Evolutionary conservation across 2,888 invertebrate species (phyloP), one percentile per base, ranked within the genome.

Genomic region (Nephrocerus scutellatus): DNA sequence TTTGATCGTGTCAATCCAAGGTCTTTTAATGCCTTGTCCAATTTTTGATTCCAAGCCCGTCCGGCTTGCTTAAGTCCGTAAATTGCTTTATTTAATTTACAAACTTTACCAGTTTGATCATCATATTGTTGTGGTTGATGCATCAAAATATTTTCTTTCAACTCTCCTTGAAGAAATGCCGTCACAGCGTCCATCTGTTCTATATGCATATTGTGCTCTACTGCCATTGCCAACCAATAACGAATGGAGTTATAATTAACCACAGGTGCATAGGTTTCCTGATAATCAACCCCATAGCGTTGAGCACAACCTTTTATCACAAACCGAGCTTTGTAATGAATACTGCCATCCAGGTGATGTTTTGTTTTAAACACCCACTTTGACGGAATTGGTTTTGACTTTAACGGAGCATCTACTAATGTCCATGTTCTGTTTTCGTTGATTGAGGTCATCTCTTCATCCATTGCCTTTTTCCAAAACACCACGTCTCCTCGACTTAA

Each of bases 281-380:
- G 31, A 26, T 49, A 53, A 29, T 55, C 49, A n/a, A 48, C 32
- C 3, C 46, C 50, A 5, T 28, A 9, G 23, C 34, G 41, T 31
- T 59, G 55, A 6, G 37, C 24, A 30, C 41, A 57, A 6, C 55
- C 54, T 49, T 54, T 54, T 4, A 48, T 48, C 1, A 53, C 54
- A 3, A 54, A 37, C 15, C 53, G 33, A 46, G 54, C 44, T 48
- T 49, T 30, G 10, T 23, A 30, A 9, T 41, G 25, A 26, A 53
- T 16, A 30, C 40, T 10, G 12, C 53, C 53, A 30, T 47, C 32
- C 10, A 33, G 35, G 41, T 49, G 29, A 10, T 30, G 43, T 42
- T 54, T 52, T 1, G 28, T 41, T 36, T 52, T 52, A 33, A 44
- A 53, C 4, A 54, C 48, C 52, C 53, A 58, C 46, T 52, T 55